phyloP scores from a whole-genome alignment of 2,113 vertebrate species.

The Brienomyrus brachyistius region DNA sequence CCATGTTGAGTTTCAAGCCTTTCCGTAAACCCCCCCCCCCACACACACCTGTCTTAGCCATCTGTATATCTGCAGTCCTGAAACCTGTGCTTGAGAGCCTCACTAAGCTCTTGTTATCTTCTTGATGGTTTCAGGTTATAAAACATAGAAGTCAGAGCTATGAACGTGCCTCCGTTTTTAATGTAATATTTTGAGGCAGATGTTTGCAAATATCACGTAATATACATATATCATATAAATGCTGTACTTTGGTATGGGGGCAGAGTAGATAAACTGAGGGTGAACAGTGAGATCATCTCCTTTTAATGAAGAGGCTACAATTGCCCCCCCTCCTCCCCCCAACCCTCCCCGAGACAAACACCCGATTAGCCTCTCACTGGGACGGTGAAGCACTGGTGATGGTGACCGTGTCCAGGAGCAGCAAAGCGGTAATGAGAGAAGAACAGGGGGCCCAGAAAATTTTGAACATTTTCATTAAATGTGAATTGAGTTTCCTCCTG shows the following conservation, averaged over 20 bases:
- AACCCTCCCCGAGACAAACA: slow-evolving; percentile 18
- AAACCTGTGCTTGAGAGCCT: background rate
- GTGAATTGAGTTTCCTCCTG: slow-evolving; percentile 21
- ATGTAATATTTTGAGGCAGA: background rate
- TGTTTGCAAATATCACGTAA: background rate
- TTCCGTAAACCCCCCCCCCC: background rate
- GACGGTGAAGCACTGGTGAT: slow-evolving; percentile 37
- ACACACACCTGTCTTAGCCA: background rate
- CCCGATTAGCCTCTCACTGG: slow-evolving; percentile 33
- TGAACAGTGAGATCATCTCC: slow-evolving; percentile 42
- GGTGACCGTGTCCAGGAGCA: slow-evolving; percentile 37
- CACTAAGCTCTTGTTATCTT: background rate
- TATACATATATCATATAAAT: slow-evolving; percentile 21
- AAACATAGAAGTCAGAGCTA: background rate
- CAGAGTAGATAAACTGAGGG: slow-evolving; percentile 33
- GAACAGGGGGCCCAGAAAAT: slow-evolving; percentile 30
- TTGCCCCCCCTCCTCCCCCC: slow-evolving; percentile 38
- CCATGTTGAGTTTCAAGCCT: background rate
- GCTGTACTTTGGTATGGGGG: slow-evolving; percentile 25
- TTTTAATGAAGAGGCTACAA: slow-evolving; percentile 59
- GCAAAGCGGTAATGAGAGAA: slow-evolving; percentile 51
- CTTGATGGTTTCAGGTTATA: background rate
- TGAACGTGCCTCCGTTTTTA: background rate
- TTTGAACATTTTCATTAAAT: slow-evolving; percentile 49
- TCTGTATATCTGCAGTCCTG: background rate